Percentiles rank a stretch among this genome's conserved stretches.
phyloP scores from a whole-genome alignment of 2,888 invertebrate genomes.

The Platycheirus albimanus region DNA sequence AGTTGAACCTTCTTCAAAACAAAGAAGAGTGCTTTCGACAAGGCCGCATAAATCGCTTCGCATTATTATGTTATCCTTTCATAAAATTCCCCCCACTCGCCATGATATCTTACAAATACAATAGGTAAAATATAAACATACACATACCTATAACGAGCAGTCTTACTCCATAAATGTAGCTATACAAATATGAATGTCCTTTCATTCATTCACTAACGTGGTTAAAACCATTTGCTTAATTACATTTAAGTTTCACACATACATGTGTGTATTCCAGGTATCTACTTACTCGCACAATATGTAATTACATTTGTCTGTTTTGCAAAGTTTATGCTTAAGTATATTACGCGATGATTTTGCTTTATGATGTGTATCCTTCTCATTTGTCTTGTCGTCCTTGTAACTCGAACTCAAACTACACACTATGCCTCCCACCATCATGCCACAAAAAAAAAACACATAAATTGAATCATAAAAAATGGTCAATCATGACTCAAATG shows the following conservation, averaged over 20 bases:
- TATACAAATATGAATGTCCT: not conserved
- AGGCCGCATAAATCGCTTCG: too few relatives aligned
- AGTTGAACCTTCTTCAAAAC: slow-evolving; percentile 3
- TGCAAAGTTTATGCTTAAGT: not conserved
- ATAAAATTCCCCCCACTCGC: slow-evolving; percentile 14
- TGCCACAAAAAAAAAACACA: not conserved
- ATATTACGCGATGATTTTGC: not conserved
- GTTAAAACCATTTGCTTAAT: slow-evolving; percentile 61
- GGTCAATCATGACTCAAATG: slow-evolving; percentile 50
- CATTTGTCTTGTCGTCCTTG: too few relatives aligned
- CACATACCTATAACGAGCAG: too few relatives aligned
- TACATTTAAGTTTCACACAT: slow-evolving; percentile 54
- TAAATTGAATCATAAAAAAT: slow-evolving; percentile 64
- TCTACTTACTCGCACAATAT: slow-evolving; percentile 6
- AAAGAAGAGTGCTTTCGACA: not conserved
- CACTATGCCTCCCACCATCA: too few relatives aligned
- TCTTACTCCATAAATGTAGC: too few relatives aligned
- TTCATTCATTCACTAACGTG: slow-evolving; percentile 30
- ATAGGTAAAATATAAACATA: too few relatives aligned
- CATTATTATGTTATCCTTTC: too few relatives aligned
- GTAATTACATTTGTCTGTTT: slow-evolving; percentile 56
- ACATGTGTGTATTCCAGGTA: too few relatives aligned
- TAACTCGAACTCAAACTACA: too few relatives aligned
- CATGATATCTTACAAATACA: too few relatives aligned
- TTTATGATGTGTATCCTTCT: slow-evolving; percentile 6